Percentiles rank a stretch among this genome's conserved stretches.
These are phyloP conservation scores for Sminthurinus signatus DNA, from an alignment of 1,140 invertebrate species.

Conservation along the genomic window DNA sequence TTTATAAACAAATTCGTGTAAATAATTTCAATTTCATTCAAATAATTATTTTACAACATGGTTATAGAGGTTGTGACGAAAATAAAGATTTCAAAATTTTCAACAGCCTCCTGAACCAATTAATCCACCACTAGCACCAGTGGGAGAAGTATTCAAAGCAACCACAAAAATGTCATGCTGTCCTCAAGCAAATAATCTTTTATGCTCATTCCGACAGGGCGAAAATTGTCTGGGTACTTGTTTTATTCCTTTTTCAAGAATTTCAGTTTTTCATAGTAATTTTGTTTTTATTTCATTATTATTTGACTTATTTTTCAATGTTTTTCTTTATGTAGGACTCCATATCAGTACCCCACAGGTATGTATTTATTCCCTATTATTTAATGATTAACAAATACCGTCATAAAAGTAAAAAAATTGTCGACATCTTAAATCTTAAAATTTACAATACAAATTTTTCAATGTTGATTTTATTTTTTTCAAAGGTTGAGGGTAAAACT, in stretches of 20 bases:
- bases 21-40: neutral
- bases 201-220: neutral
- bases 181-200: neutral
- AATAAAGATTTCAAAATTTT: neutral
- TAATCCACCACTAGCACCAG: neutral
- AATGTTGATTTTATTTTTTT: neutral
- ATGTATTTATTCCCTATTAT: neutral
- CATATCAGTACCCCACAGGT: too few species aligned
- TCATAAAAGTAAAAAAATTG: neutral
- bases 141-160: neutral
- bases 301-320: too few species aligned
- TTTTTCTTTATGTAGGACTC: too few species aligned
- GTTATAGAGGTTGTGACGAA: too few species aligned
- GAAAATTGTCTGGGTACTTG: conserved; percentile 1
- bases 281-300: too few species aligned
- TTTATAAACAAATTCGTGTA: neutral
- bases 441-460: neutral
- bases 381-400: neutral
- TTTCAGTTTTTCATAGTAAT: too few species aligned
- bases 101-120: neutral
- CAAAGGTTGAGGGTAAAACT: neutral
- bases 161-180: neutral
- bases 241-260: too few species aligned
- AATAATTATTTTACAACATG: neutral
- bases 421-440: neutral